Percentiles rank a stretch among this genome's conserved stretches.
Conservation (phyloP, 2,888 invertebrate species). For the Lycocerus yunnanus region DNA sequence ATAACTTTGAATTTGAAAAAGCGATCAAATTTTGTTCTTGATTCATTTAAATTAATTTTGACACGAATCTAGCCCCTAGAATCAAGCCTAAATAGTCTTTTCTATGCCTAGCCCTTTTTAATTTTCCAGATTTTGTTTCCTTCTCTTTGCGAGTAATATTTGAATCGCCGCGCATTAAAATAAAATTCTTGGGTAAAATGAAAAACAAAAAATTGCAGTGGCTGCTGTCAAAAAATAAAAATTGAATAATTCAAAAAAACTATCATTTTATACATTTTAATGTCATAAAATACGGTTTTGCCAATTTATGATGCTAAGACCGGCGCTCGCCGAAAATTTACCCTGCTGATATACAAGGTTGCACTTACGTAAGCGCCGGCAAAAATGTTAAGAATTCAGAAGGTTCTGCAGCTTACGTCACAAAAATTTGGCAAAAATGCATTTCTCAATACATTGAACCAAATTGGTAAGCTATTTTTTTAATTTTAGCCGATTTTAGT, state of each 20-base stretch:
- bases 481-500: neutral
- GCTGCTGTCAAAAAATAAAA: neutral
- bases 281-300: neutral
- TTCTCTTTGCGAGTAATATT: too few relatives aligned
- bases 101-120: too few relatives aligned
- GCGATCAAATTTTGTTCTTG: too few relatives aligned
- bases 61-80: too few relatives aligned
- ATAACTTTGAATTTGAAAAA: too few relatives aligned
- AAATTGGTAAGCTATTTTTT: conserved; percentile 21
- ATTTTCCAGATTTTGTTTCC: too few relatives aligned
- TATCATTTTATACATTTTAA: neutral
- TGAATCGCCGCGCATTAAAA: neutral
- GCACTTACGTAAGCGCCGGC: conserved; percentile 37
- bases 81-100: too few relatives aligned
- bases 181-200: neutral
- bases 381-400: conserved; percentile 36
- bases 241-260: neutral
- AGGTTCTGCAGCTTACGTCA: conserved; percentile 29
- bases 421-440: conserved; percentile 25
- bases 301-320: neutral
- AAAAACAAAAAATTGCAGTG: neutral
- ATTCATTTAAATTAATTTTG: too few relatives aligned
- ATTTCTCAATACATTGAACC: conserved; percentile 15
- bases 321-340: neutral
- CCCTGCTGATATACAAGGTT: too few relatives aligned